Conservation (phyloP, 2,113 vertebrate species). For the Verasper variegatus region DNA sequence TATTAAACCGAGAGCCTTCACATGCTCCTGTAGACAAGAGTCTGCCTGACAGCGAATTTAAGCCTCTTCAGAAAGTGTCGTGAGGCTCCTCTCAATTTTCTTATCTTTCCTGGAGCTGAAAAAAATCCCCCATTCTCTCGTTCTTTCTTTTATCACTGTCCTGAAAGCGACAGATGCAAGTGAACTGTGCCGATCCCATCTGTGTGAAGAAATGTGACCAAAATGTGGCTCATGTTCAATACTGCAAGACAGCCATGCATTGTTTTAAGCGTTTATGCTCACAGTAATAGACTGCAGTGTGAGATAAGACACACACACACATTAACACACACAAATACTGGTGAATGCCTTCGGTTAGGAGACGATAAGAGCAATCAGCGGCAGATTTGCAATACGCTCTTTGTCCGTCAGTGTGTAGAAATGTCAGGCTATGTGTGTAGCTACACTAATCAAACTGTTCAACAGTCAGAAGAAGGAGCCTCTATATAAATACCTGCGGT, state of each 20-base stretch:
- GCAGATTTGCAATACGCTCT: not conserved
- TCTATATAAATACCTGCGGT: not conserved
- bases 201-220: not conserved
- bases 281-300: not conserved
- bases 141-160: not conserved
- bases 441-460: not conserved
- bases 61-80: not conserved
- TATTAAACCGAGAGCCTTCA: not conserved
- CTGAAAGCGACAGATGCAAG: not conserved
- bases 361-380: not conserved
- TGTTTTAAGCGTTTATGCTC: not conserved
- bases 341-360: not conserved
- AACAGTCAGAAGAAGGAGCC: not conserved
- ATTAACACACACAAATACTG: too few species aligned
- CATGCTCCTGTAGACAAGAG: not conserved
- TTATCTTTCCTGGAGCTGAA: not conserved
- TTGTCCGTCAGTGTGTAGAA: not conserved
- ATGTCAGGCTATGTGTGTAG: not conserved
- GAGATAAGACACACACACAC: not conserved
- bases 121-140: not conserved
- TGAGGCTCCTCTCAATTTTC: not conserved
- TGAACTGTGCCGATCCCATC: not conserved
- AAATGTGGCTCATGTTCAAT: not conserved
- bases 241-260: not conserved
- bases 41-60: not conserved